Evolutionary conservation across 1,140 invertebrate genomes (phyloP).

Genomic region (Chrysoperla carnea): DNA sequence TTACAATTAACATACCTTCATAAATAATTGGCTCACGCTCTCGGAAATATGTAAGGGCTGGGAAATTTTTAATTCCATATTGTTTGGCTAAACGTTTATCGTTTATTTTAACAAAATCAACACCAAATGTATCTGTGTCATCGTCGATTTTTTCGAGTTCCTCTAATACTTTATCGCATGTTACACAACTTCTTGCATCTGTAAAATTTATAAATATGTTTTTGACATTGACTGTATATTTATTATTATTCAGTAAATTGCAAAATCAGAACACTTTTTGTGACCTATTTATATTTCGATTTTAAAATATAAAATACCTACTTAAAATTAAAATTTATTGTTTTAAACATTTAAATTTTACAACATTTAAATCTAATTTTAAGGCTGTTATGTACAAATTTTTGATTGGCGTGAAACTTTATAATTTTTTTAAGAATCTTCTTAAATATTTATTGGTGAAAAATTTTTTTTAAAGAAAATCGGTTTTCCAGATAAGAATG

Average conservation of each 20-base stretch:
- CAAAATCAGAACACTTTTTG: not conserved
- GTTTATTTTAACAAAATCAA: conserved; percentile 90
- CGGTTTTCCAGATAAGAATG: too few species aligned
- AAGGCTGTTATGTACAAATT: too few species aligned
- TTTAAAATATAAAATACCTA: too few species aligned
- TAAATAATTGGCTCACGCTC: conserved; percentile 87
- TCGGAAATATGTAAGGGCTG: conserved; percentile 84
- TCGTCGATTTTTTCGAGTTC: conserved; percentile 90
- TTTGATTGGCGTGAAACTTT: too few species aligned
- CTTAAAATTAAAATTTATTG: too few species aligned
- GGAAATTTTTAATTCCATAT: conserved; percentile 85
- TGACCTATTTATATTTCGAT: too few species aligned
- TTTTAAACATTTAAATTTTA: too few species aligned
- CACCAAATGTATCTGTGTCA: conserved; percentile 83
- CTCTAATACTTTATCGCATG: conserved; percentile 76
- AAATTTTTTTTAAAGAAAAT: too few species aligned
- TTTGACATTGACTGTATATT: not conserved
- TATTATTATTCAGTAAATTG: not conserved
- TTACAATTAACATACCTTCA: conserved; percentile 43
- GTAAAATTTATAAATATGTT: conserved; percentile 13
- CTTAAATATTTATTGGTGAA: too few species aligned
- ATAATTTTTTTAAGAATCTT: too few species aligned
- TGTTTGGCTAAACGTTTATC: conserved; percentile 89
- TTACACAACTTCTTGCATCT: conserved; percentile 82
- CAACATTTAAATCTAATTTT: too few species aligned